Evolutionary conservation across 1,140 invertebrate species (phyloP), one percentile per base, ranked within the genome.

Genomic region (Reticulitermes speratus): DNA sequence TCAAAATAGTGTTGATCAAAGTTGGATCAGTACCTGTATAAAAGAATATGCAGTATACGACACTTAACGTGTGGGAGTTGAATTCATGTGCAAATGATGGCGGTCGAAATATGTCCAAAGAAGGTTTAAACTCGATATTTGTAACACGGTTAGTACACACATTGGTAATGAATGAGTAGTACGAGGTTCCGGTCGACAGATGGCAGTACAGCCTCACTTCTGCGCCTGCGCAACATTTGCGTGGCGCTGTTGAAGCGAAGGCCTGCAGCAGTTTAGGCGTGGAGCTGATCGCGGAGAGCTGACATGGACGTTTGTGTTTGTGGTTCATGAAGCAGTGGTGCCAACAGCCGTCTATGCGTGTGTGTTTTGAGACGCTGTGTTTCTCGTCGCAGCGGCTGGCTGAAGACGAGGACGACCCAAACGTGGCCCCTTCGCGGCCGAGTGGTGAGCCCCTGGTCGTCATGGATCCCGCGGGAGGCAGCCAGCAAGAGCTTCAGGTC

Each of bases 331-430:
- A 75, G 6, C 65, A 75, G 25, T 75, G 65, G 25, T 75, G 65
- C 65, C 65, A 75, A 75, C 65, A 75, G 65, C 65, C 65, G 65
- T 75, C 65, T 94, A 96, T 96, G 96, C 95, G 96, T 93, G 95
- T 96, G 93, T 96, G 96, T 92, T 96, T 96, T 92, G 95, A 96
- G 91, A 93, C 92, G 92, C 93, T 96, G 92, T 96, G 96, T 94
- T 96, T 96, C 94, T 95, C 95, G 93, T 96, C 95, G 93, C 94
- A 95, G 94, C 95, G 95, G 86, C 88, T 89, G 92, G 94, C 94
- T 90, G 93, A 94, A 93, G 94, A 94, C 94, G 95, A 93, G 93
- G 95, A 95, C 92, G 94, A 95, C 93, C 93, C 93, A 90, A 90
- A 89, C 89, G 90, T 88, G 90, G 90, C 89, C 89, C 90, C 89